Conservation (phyloP, 2,888 invertebrate species). For the Gastracanthus pulcherrimus region DNA sequence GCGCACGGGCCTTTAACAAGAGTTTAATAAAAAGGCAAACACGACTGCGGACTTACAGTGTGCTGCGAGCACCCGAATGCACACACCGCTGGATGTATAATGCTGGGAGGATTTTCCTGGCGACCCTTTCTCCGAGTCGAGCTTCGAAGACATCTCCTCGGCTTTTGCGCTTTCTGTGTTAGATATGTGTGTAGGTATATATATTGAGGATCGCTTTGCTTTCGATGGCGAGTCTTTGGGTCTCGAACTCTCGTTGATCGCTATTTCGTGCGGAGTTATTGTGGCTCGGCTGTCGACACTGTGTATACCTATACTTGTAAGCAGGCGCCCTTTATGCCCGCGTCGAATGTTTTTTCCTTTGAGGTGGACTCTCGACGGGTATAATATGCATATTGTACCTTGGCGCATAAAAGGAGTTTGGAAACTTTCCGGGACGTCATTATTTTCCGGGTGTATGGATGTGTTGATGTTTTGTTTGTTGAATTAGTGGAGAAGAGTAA, state of each 20-base stretch:
- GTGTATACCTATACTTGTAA: neutral
- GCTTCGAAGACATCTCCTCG: too few species aligned
- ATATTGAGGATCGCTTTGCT: neutral
- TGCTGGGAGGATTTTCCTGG: neutral
- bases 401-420: neutral
- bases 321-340: neutral
- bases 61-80: slow-evolving; percentile 41
- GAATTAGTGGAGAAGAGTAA: neutral
- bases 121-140: neutral
- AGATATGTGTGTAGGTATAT: neutral
- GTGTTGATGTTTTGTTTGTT: neutral
- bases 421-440: neutral
- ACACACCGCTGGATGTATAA: too few species aligned
- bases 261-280: neutral
- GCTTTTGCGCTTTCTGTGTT: neutral
- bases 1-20: slow-evolving; percentile 74
- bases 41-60: too few species aligned
- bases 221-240: too few species aligned
- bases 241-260: neutral
- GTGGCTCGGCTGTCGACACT: slow-evolving; percentile 8
- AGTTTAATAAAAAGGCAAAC: slow-evolving; percentile 78
- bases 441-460: neutral
- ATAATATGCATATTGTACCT: neutral
- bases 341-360: neutral
- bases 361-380: neutral